phyloP scores from a whole-genome alignment of 2,113 vertebrate genomes.

The Istiophorus platypterus region DNA sequence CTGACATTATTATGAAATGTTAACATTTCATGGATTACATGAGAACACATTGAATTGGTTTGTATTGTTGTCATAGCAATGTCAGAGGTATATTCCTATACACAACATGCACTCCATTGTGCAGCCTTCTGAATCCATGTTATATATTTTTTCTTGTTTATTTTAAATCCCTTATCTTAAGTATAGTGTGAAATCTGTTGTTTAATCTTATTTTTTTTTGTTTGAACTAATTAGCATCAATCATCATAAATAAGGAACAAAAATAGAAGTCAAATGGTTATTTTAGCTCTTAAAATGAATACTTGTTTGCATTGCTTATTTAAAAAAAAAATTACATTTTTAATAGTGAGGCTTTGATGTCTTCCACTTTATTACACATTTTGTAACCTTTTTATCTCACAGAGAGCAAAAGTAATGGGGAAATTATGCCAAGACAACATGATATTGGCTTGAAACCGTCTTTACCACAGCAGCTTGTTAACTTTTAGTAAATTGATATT shows the following conservation, averaged over 20 bases:
- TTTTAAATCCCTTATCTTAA: not conserved
- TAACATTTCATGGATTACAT: not conserved
- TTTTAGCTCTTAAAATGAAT: not conserved
- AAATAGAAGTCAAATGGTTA: not conserved
- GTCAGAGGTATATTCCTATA: not conserved
- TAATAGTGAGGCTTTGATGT: not conserved
- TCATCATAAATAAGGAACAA: not conserved
- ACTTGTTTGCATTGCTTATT: not conserved
- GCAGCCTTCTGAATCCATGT: not conserved
- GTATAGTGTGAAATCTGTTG: not conserved
- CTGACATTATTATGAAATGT: not conserved
- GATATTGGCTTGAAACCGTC: not conserved
- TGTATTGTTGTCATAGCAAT: not conserved
- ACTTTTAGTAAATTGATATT: not conserved
- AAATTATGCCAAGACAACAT: not conserved
- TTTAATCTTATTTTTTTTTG: not conserved
- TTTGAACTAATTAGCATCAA: not conserved
- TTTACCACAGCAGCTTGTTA: not conserved
- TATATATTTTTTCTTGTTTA: conserved; percentile 5
- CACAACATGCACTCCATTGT: not conserved
- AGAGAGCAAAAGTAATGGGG: not conserved
- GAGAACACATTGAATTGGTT: not conserved
- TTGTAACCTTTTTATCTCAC: not conserved
- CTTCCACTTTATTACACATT: conserved; percentile 17
- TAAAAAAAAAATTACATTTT: no score